These are phyloP conservation scores for Microhierax caerulescens DNA, from an alignment of 2,797 vertebrate species.

Conservation along the genomic window DNA sequence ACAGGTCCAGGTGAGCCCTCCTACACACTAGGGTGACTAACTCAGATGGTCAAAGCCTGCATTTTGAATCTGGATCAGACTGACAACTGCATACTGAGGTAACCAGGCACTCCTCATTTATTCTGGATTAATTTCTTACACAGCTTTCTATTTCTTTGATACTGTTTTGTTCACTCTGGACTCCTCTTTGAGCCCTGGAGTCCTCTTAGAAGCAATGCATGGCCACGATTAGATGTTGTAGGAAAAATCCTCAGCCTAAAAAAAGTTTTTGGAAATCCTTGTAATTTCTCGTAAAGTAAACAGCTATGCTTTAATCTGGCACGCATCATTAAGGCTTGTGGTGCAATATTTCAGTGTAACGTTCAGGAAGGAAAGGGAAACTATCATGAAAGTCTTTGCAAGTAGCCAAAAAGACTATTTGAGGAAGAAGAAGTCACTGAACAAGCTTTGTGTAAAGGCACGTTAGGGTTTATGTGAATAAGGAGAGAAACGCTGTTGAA, in stretches of 20 bases:
- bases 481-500: background rate
- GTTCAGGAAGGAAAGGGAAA: background rate
- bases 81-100: background rate
- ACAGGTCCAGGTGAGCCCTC: background rate
- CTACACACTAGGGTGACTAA: background rate
- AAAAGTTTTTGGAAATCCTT: background rate
- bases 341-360: background rate
- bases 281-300: background rate
- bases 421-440: background rate
- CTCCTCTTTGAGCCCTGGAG: background rate
- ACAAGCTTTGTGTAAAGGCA: background rate
- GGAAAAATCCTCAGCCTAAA: background rate
- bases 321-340: background rate
- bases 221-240: background rate
- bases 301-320: background rate
- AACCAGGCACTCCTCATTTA: background rate
- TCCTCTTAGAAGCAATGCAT: background rate
- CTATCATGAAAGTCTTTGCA: background rate
- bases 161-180: background rate
- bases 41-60: background rate
- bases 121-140: background rate
- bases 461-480: fast-evolving
- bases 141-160: background rate
- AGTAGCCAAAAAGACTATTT: background rate
- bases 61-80: background rate